phyloP scores from a whole-genome alignment of 2,888 invertebrate genomes.

The Tipula lateralis region DNA sequence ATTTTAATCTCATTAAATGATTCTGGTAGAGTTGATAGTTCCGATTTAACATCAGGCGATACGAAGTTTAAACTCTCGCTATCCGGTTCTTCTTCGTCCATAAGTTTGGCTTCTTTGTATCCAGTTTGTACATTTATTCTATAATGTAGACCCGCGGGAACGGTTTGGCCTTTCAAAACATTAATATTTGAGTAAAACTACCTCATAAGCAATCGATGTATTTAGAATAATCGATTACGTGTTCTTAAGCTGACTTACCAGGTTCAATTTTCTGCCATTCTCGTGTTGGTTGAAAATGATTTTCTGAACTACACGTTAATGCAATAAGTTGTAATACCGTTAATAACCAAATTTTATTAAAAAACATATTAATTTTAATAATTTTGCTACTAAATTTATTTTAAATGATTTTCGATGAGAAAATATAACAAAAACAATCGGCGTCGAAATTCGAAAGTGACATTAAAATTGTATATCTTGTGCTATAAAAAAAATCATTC shows the following conservation, averaged over 20 bases:
- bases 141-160: constrained; percentile 70
- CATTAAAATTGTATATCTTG: background rate
- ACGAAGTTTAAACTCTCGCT: constrained; percentile 31
- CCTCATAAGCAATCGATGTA: too few species aligned
- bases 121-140: constrained; percentile 72
- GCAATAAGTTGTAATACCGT: background rate
- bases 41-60: constrained; percentile 33
- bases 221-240: background rate
- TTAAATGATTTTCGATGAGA: background rate
- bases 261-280: constrained; percentile 61
- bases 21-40: constrained; percentile 27
- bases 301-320: background rate
- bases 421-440: background rate
- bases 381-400: background rate
- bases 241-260: constrained; percentile 47
- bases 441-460: background rate
- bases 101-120: constrained; percentile 66
- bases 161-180: constrained; percentile 67
- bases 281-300: constrained; percentile 49
- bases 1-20: background rate
- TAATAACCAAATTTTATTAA: background rate
- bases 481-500: background rate
- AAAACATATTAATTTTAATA: background rate
- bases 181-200: too few species aligned
- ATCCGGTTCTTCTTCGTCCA: constrained; percentile 49